Evolutionary conservation across 2,113 vertebrate genomes (phyloP), one percentile per base, ranked within the genome.

Genomic region (Collichthys lucidus): DNA sequence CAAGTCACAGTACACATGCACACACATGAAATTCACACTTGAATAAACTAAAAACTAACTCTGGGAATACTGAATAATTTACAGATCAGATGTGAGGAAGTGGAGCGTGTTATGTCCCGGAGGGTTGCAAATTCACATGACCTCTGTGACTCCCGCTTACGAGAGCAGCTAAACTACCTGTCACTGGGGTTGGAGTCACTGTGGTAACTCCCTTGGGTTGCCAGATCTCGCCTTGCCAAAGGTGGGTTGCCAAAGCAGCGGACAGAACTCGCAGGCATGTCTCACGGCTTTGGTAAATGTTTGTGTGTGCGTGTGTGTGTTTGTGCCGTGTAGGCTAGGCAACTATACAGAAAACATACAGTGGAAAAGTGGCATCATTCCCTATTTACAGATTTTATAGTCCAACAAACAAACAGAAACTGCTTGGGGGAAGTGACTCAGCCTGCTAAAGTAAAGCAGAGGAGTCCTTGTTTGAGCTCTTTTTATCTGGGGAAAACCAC

Each of bases 1-100:
- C 3, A 22, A 56, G 59, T 50, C 42, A 24, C 53, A 15, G 55
- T 14, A 15, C 49, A 60, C 84, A 59, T 46, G 63, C 82, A 56
- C 56, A 49, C 77, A 56, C 53, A 68, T 4, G 31, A 26, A 46
- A 62, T 69, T 71, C 57, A 68, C 78, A 68, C 77, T 79, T 76
- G 65, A 85, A 89, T 49, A 74, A 62, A 64, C 70, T 40, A 12
- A 63, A 84, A 89, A 82, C 84, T 76, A 75, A 40, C 35, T 40
- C 35, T 53, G 22, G 74, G 46, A 86, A 80, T 46, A 59, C 64
- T 93, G 72, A 92, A 92, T 92, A 81, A 91, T 93, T 92, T 44
- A 93, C 35, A 83, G 31, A 31, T 47, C 56, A 76, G 64, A 69
- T 69, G 78, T 52, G 78, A 80, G 82, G 82, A 92, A 91, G 66